Base-by-base conservation (phyloP, 53 echinoderm and acorn worm genomes). In the Luidia sarsii region DNA sequence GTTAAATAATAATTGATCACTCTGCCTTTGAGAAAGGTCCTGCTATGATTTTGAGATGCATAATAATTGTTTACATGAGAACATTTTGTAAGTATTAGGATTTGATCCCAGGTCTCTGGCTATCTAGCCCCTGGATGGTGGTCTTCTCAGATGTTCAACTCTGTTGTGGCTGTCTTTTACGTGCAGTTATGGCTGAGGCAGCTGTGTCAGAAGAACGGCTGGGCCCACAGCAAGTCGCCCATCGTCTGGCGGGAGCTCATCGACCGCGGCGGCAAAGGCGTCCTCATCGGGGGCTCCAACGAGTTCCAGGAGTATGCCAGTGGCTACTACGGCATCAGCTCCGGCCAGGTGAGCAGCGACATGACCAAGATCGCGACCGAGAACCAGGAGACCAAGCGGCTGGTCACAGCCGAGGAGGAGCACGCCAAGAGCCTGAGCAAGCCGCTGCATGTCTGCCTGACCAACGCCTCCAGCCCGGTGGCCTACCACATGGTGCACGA, bases 251-350 rank as follows among this genome's bases (percentile, higher is more conserved):
- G 97, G 79, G 97, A 96, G 57, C 90, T 96, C 32, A 77, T 96
- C 29, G 86, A 96, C 65, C 60, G 93, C 21, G 97, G 93, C 31
- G 97, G 93, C 2, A 85, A 86, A 59, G 97, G 97, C 5, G 90
- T 93, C 27, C 89, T 96, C n/a, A 96, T 96, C 27, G 97, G 97
- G 29, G 97, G 97, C 3, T 93, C 88, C 30, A 96, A 96, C 72
- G 97, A 96, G 43, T 96, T 96, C 59, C 97, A 96, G 64, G 97
- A 96, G 50, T 96, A 93, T 83, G 97, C 97, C 38, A 80, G 59
- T 27, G 93, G 97, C 36, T 96, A 96, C 61, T 96, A 96, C 75
- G 93, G 97, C 19, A 83, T 93, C 68, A 82, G 86, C 11, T 96
- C 97, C 50, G 37, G 65, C 41, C 90, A 90, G 86, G 59, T 86